Conservation (phyloP, 2,113 vertebrate species). For the Sturnira hondurensis region DNA sequence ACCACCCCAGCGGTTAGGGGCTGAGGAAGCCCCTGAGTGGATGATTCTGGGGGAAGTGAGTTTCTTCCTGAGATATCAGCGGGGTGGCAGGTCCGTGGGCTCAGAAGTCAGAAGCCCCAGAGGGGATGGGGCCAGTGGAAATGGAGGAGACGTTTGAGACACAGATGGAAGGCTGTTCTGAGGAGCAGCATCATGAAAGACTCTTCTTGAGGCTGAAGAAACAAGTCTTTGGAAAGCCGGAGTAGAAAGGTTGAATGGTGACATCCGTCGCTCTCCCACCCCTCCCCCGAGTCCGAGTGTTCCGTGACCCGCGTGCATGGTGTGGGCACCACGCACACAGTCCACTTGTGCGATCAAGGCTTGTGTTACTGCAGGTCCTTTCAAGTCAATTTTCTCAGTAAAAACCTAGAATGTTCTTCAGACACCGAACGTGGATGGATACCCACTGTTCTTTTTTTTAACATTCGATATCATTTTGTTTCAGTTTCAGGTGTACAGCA, state of each 20-base stretch:
- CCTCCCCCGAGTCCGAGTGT: not conserved
- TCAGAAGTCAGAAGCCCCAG: constrained; percentile 37
- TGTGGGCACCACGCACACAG: not conserved
- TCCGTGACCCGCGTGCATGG: not conserved
- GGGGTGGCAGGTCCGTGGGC: constrained; percentile 26
- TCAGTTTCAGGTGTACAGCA: too few relatives aligned
- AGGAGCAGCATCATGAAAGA: constrained; percentile 50
- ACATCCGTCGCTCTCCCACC: not conserved
- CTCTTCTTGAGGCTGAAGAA: not conserved
- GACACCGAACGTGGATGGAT: not conserved
- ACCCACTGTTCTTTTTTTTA: not conserved
- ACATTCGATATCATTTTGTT: not conserved
- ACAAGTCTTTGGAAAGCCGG: not conserved
- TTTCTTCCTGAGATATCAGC: constrained; percentile 62
- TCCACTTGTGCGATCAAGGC: not conserved
- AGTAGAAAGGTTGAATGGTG: not conserved
- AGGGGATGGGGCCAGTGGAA: constrained; percentile 38
- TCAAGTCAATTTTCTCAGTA: not conserved
- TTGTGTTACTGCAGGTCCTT: not conserved
- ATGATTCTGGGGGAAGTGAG: not conserved
- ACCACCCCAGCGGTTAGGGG: not conserved
- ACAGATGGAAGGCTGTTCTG: constrained; percentile 18
- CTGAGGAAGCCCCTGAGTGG: not conserved
- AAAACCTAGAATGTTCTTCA: not conserved
- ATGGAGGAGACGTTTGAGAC: constrained; percentile 8